Evolutionary conservation across 2,888 invertebrate species (phyloP).

Genomic region (Sinotaia quadrata): DNA sequence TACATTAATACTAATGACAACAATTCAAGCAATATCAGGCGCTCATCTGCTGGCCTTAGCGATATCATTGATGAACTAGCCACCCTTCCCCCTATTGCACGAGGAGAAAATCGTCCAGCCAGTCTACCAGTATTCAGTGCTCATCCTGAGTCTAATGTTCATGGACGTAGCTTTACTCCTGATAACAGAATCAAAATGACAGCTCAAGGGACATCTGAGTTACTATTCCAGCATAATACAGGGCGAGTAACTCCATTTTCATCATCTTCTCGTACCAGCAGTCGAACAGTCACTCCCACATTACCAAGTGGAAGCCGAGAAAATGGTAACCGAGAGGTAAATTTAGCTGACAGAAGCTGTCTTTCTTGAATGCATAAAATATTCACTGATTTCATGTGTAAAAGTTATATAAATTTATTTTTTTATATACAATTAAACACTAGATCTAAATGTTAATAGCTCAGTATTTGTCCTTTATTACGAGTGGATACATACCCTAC

Average conservation of each 20-base stretch:
- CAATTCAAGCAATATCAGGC: neutral
- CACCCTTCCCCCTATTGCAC: conserved; percentile 16
- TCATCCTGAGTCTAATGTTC: conserved; percentile 31
- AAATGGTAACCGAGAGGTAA: conserved; percentile 30
- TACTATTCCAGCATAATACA: no score
- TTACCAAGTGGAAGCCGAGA: conserved; percentile 36
- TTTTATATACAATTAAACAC: no score
- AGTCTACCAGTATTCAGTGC: conserved; percentile 22
- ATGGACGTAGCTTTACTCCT: conserved; percentile 54
- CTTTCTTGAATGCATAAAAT: no score
- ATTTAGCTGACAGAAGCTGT: neutral
- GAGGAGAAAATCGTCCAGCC: conserved; percentile 24
- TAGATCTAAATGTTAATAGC: no score
- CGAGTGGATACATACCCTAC: no score
- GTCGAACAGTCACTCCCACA: conserved; percentile 57
- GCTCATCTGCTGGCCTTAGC: neutral
- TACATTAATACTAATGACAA: conserved; percentile 43
- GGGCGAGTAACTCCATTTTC: conserved; percentile 27
- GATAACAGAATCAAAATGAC: conserved; percentile 46
- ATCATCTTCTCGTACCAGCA: conserved; percentile 47
- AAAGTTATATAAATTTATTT: no score
- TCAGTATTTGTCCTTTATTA: no score
- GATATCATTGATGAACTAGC: conserved; percentile 18
- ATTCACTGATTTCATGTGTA: no score
- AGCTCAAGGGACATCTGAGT: neutral